Conservation (phyloP, 2,113 vertebrate genomes). For the Meriones unguiculatus region DNA sequence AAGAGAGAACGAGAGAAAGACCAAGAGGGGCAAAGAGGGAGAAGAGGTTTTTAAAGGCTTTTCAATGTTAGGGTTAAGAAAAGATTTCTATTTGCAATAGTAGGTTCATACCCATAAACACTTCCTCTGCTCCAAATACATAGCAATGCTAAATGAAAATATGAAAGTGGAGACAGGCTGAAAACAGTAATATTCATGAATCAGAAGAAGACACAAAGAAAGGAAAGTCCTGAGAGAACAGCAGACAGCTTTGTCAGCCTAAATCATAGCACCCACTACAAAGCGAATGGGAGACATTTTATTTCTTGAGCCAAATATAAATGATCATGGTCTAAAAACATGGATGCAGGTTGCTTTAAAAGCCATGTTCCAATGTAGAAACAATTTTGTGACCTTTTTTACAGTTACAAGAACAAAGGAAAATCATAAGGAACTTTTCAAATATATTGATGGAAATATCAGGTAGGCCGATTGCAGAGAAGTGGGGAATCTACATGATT, state of each 20-base stretch:
- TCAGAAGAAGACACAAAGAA: neutral
- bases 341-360: neutral
- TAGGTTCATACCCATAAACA: neutral
- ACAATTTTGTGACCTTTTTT: neutral
- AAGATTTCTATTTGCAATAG: neutral
- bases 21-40: too few relatives aligned
- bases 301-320: neutral
- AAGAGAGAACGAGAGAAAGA: too few relatives aligned
- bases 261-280: neutral
- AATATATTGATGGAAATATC: neutral
- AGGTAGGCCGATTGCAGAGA: neutral
- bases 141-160: neutral
- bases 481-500: neutral
- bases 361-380: neutral
- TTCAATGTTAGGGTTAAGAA: conserved; percentile 4
- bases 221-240: neutral
- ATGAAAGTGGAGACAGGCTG: neutral
- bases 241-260: neutral
- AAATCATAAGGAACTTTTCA: neutral
- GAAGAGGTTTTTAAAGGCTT: conserved; percentile 18
- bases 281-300: neutral
- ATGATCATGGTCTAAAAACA: neutral
- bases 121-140: conserved; percentile 8
- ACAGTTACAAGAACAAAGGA: neutral
- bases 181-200: neutral